Conservation (phyloP, 2,888 invertebrate species). For the Drosophila rellima region DNA sequence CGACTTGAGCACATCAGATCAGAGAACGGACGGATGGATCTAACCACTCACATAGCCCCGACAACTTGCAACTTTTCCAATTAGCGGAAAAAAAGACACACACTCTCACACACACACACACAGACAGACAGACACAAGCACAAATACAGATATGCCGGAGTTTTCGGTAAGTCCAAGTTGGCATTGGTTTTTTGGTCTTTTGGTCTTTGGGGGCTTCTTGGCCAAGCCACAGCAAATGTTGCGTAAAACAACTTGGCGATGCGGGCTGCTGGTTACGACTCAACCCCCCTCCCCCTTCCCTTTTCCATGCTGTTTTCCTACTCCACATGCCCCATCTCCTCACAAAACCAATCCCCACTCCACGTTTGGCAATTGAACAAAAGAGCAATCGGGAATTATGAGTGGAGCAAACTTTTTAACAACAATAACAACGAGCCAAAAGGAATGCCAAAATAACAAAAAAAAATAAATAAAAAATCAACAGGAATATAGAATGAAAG, state of each 20-base stretch:
- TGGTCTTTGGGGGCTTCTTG: slow-evolving; percentile 48
- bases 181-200: slow-evolving; percentile 40
- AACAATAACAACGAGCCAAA: slow-evolving; percentile 57
- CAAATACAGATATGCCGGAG: slow-evolving; percentile 18
- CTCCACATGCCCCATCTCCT: background rate
- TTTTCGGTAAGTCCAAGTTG: slow-evolving; percentile 50
- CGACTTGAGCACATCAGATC: slow-evolving; percentile 34
- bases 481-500: slow-evolving; percentile 6
- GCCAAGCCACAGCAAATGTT: slow-evolving; percentile 64
- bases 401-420: slow-evolving; percentile 75
- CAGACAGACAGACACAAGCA: slow-evolving; percentile 33
- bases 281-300: background rate
- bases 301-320: no score
- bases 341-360: slow-evolving; percentile 9
- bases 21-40: slow-evolving; percentile 4
- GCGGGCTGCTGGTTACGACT: slow-evolving; percentile 51
- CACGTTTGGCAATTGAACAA: slow-evolving; percentile 72
- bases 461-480: slow-evolving; percentile 10
- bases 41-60: slow-evolving; percentile 41
- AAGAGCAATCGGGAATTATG: slow-evolving; percentile 80
- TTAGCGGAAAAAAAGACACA: slow-evolving; percentile 75
- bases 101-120: slow-evolving; percentile 39
- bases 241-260: slow-evolving; percentile 77
- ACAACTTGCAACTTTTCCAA: slow-evolving; percentile 83
- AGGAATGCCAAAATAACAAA: slow-evolving; percentile 32